Conservation (phyloP, 2,888 invertebrate genomes). For the Meta bourneti region DNA sequence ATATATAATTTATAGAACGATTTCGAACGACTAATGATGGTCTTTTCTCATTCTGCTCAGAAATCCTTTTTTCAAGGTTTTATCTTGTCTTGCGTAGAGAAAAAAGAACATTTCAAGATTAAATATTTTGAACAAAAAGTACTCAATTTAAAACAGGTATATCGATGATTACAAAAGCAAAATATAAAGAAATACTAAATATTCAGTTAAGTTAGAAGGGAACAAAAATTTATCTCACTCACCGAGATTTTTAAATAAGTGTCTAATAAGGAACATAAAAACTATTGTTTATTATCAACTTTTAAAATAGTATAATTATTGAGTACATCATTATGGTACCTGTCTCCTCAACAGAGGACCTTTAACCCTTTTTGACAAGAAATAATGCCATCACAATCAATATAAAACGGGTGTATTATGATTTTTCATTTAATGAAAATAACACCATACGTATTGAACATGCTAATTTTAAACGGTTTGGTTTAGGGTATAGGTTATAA, state of each 20-base stretch:
- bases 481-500: too few species aligned
- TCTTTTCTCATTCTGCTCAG: constrained; percentile 64
- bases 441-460: too few species aligned
- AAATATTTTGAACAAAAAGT: too few species aligned
- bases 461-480: too few species aligned
- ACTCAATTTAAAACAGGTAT: neutral
- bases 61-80: constrained; percentile 68
- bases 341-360: too few species aligned
- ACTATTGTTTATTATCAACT: neutral
- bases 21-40: constrained; percentile 19
- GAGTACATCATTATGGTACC: too few species aligned
- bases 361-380: too few species aligned
- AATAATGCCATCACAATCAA: too few species aligned
- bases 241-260: neutral
- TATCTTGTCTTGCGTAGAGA: constrained; percentile 53
- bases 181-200: neutral
- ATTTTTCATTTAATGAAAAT: too few species aligned
- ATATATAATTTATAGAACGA: too few species aligned
- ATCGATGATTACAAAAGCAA: neutral
- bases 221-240: neutral
- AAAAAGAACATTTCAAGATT: neutral
- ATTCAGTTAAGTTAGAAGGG: neutral
- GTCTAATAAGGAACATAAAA: neutral
- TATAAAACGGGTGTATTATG: too few species aligned
- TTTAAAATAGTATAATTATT: too few species aligned